A percentile compares a stretch with the other conserved stretches of the same genome.
Evolutionary conservation across 2,113 vertebrate species (phyloP).

Genomic region (Cinclus cinclus): DNA sequence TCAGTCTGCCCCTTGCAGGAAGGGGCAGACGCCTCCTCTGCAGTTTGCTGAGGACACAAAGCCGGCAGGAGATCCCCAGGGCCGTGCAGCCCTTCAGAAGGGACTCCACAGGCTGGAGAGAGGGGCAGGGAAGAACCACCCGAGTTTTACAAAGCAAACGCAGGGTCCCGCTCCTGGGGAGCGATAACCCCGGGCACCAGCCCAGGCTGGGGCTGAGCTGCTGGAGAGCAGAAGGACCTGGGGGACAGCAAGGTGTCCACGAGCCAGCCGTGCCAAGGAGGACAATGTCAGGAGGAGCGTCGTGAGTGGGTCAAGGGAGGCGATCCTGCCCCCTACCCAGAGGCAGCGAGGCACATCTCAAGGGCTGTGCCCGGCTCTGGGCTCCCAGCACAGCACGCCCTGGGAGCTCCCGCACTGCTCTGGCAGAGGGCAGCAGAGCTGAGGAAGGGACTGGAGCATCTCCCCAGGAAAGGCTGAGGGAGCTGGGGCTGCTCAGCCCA

Average conservation of each 20-base stretch:
- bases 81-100: neutral
- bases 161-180: neutral
- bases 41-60: accelerated
- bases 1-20: no score
- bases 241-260: neutral
- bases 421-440: neutral
- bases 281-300: neutral
- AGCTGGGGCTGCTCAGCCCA: neutral
- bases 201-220: neutral
- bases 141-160: neutral
- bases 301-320: neutral
- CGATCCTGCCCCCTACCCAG: neutral
- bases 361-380: neutral
- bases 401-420: neutral
- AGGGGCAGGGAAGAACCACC: neutral
- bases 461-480: neutral
- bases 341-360: neutral
- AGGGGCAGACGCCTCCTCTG: neutral
- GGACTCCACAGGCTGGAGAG: neutral
- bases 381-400: neutral
- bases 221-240: neutral
- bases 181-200: neutral
- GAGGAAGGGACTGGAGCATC: neutral
- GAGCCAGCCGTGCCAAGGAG: neutral
- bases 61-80: neutral